Evolutionary conservation across 2,888 invertebrate genomes (phyloP).

Genomic region (Parnassius smintheus): DNA sequence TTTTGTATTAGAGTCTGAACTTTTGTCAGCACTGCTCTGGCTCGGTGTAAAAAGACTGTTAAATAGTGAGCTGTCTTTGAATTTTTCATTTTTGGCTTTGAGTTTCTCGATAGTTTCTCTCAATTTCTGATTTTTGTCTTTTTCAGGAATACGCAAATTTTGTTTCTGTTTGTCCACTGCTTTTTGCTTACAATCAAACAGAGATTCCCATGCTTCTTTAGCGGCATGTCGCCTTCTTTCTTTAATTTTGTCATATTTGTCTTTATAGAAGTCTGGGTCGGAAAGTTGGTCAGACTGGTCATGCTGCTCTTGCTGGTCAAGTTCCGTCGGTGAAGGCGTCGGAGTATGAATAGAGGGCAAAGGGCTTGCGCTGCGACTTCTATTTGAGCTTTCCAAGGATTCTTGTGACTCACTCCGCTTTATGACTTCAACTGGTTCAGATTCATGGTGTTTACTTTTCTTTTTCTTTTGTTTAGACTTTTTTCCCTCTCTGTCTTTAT

Average conservation of each 20-base stretch:
- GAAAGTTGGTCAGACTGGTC: conserved; percentile 45
- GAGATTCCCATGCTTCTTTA: conserved; percentile 71
- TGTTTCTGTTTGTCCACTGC: conserved; percentile 62
- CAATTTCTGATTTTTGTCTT: conserved; percentile 75
- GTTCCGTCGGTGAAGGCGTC: conserved; percentile 37
- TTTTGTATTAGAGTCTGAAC: conserved; percentile 41
- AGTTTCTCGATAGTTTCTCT: conserved; percentile 83
- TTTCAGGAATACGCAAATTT: conserved; percentile 60
- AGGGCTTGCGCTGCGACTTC: conserved; percentile 71
- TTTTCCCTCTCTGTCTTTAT: conserved; percentile 69
- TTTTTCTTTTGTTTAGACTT: conserved; percentile 77
- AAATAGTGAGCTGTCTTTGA: conserved; percentile 60
- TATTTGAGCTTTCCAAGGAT: conserved; percentile 65
- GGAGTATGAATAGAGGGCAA: conserved; percentile 72
- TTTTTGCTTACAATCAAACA: conserved; percentile 71
- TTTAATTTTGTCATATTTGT: conserved; percentile 83
- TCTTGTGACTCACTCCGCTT: conserved; percentile 53
- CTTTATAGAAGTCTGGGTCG: conserved; percentile 72
- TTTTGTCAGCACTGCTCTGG: conserved; percentile 46
- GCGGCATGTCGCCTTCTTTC: conserved; percentile 80
- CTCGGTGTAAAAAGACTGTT: conserved; percentile 54
- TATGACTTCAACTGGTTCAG: conserved; percentile 42
- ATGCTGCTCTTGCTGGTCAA: conserved; percentile 31
- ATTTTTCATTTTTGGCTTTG: conserved; percentile 83
- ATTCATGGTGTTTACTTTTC: conserved; percentile 62